Conservation (phyloP, 2,113 vertebrate species). For the Brachyistius frenatus region DNA sequence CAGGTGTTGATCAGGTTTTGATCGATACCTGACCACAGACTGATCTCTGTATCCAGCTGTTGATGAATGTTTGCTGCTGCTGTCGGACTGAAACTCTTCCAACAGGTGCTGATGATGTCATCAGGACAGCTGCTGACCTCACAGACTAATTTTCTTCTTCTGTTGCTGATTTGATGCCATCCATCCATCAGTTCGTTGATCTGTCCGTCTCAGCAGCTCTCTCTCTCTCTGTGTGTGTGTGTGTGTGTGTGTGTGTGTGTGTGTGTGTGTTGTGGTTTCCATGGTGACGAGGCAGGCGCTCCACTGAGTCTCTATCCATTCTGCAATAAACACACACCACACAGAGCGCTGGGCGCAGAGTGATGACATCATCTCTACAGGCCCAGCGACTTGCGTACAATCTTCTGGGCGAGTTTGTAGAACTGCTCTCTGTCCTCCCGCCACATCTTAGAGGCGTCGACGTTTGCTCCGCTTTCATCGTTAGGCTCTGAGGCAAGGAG, state of each 20-base stretch:
- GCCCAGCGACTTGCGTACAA: constrained; percentile 94
- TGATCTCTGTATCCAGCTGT: no score
- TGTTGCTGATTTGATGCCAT: not conserved
- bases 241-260: constrained; percentile 19
- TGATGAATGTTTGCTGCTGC: no score
- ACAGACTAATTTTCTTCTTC: not conserved
- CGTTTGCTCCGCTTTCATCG: constrained; percentile 96
- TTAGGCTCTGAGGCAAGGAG: constrained; percentile 89
- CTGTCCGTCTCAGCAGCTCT: constrained; percentile 5
- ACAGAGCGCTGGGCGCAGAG: not conserved
- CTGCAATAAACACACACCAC: no score
- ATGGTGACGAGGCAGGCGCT: not conserved
- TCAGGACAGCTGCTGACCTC: not conserved
- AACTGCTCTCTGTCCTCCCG: constrained; percentile 96
- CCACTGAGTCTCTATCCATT: no score
- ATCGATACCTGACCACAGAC: no score
- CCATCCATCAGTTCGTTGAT: constrained; percentile 30
- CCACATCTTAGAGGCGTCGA: constrained; percentile 99
- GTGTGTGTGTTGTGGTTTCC: constrained; percentile 18
- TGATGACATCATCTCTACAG: constrained; percentile 78
- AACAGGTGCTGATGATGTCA: not conserved
- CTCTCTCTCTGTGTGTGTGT: constrained; percentile 3
- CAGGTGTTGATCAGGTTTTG: no score
- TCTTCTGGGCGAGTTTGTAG: constrained; percentile 92
- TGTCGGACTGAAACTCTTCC: no score